A percentile compares a stretch with the other conserved stretches of the same genome.
phyloP scores from a whole-genome alignment of 2,888 invertebrate genomes.

The Sarcophaga carnaria region DNA sequence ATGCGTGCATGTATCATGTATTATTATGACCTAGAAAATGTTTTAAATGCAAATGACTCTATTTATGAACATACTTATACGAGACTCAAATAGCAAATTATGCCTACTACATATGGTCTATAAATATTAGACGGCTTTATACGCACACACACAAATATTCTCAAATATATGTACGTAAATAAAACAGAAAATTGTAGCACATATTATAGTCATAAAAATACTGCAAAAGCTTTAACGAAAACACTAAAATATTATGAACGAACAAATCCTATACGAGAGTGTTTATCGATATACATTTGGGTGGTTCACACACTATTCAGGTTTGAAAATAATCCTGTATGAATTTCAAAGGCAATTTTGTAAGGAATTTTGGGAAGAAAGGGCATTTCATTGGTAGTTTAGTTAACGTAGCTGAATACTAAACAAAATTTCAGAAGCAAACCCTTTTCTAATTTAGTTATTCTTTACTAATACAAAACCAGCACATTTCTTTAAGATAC shows the following conservation, averaged over 20 bases:
- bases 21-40: slow-evolving; percentile 17
- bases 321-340: not conserved
- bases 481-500: no score
- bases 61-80: no score
- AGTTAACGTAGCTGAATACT: no score
- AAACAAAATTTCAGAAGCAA: no score
- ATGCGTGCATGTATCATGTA: not conserved
- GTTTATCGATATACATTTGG: no score
- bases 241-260: not conserved
- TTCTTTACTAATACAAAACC: no score
- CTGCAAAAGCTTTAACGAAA: not conserved
- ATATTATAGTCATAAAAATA: slow-evolving; percentile 15
- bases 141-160: not conserved
- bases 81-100: not conserved
- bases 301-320: not conserved
- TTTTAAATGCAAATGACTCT: not conserved
- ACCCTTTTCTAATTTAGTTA: no score
- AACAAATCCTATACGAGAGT: no score
- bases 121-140: slow-evolving; percentile 1
- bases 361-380: no score
- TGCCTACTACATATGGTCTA: slow-evolving; percentile 3
- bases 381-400: no score
- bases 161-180: not conserved
- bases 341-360: no score
- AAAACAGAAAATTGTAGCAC: not conserved